Base-by-base conservation (phyloP, 2,113 vertebrate species). In the Pomatostomus ruficeps region DNA sequence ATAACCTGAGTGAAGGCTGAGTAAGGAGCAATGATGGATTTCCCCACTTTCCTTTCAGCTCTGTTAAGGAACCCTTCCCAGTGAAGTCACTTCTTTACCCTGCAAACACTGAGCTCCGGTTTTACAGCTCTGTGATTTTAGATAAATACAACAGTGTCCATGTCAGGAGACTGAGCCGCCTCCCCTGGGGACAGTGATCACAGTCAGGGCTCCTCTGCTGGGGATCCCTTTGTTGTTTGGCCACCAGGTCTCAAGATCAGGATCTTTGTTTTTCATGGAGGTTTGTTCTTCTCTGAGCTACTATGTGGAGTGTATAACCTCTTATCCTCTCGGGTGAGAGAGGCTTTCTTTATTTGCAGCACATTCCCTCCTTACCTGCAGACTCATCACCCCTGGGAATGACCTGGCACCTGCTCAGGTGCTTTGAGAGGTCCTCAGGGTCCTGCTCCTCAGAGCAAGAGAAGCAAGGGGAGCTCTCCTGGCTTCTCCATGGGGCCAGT, bases 21-120 rank as follows among this genome's bases (percentile, higher is more conserved):
- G 71, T 23, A 63, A 83, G 75, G 25, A 85, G 36, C 72, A 80
- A 1, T 43, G 46, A 88, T 58, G 58, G 58, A 85, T 90, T 90
- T 91, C 59, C 43, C 40, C 40, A 17, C 72, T 93, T 22, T 80
- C 85, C 75, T 82, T 88, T 88, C 51, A 78, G 54, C 25, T 76
- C 78, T 63, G 5, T 74, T 85, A 45, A 89, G 61, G 70, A 91
- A 24, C 16, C 59, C 48, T 75, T 86, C n/a, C 74, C 52, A 38
- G 18, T 84, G 91, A 93, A 92, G 80, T 92, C 76, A 89, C 48
- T 68, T 90, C 91, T 95, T 96, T 93, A 85, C 80, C 52, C 70
- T 75, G 57, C 89, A 95, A 94, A 95, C 58, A 91, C 1, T 59
- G 71, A 51, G 52, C 80, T 95, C 61, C 0, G 2, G 35, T 71